Base-by-base conservation (phyloP, 1,140 invertebrate species). In the Linepithema humile region DNA sequence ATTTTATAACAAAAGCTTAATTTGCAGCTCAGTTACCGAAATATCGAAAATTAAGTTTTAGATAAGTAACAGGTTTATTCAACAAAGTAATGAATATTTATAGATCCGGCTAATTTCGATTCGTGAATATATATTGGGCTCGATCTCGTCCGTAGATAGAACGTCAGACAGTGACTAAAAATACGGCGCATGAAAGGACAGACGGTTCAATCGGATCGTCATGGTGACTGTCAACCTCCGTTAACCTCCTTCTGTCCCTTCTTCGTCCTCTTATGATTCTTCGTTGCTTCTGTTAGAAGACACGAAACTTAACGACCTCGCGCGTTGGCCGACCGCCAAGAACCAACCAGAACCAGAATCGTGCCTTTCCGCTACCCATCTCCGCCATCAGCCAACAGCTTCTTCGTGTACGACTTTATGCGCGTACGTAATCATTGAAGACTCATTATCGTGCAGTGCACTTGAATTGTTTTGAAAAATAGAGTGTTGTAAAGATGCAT, bases 141-240 rank as follows among this genome's bases (percentile, higher is more conserved):
- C 48, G 32, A 53, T 53, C 12, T 2, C 43, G 9, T 77, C n/a
- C 26, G 43, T 55, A 40, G 48, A 7, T 69, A 70, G 62, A 67
- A 69, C 17, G 48, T 69, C 35, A 69, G 48, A 23, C 23, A 26
- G 60, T 45, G 55, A 78, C 64, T 86, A 86, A 86, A 86, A 86
- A 86, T 86, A 85, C 43, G 32, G 26, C 45, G 59, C 43, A 77
- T 85, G 72, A 85, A 78, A 86, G 82, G 38, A 85, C 48, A 50
- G 72, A 62, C 64, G 20, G 83, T 86, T 89, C 87, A 87, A 89
- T 90, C 87, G 74, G 82, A 88, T 62, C 83, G 70, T 88, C 88
- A 77, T 85, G 84, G 80, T 80, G 73, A 5, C 73, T 88, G 72
- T 88, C 73, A 85, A 88, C 75, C 85, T 72, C 87, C 84, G 83